A percentile compares a stretch with the other conserved stretches of the same genome.
Evolutionary conservation across 1,140 invertebrate species (phyloP).

Genomic region (Eufriesea mexicana): DNA sequence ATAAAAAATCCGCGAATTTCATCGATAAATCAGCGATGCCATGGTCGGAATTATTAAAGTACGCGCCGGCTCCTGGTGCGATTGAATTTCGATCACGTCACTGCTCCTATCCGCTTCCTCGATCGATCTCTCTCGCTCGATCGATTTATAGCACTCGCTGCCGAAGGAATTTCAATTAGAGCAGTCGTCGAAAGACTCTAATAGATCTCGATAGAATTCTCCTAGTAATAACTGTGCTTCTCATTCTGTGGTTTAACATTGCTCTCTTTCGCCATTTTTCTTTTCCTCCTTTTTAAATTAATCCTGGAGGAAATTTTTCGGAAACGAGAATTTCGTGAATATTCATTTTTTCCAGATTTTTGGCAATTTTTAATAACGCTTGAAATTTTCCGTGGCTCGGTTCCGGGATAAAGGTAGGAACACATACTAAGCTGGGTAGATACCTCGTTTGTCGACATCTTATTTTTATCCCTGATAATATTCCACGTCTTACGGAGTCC

Average conservation of each 20-base stretch:
- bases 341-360: too few relatives aligned
- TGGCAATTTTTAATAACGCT: background rate
- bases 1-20: conserved; percentile 27
- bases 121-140: background rate
- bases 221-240: too few relatives aligned
- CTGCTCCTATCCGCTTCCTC: background rate
- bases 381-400: background rate
- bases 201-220: too few relatives aligned
- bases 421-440: background rate
- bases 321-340: too few relatives aligned
- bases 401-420: background rate
- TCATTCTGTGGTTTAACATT: too few relatives aligned
- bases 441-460: background rate
- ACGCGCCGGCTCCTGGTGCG: background rate
- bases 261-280: too few relatives aligned
- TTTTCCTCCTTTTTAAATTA: too few relatives aligned
- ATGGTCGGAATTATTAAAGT: conserved; percentile 26
- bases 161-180: background rate
- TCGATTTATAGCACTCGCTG: background rate
- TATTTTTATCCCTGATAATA: conserved; percentile 33
- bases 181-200: too few relatives aligned
- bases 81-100: conserved; percentile 19
- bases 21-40: conserved; percentile 22
- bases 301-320: too few relatives aligned
- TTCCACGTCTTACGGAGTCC: background rate